A percentile compares a stretch with the other conserved stretches of the same genome.
Evolutionary conservation across 2,888 invertebrate species (phyloP).

Genomic region (Uropetala carovei): DNA sequence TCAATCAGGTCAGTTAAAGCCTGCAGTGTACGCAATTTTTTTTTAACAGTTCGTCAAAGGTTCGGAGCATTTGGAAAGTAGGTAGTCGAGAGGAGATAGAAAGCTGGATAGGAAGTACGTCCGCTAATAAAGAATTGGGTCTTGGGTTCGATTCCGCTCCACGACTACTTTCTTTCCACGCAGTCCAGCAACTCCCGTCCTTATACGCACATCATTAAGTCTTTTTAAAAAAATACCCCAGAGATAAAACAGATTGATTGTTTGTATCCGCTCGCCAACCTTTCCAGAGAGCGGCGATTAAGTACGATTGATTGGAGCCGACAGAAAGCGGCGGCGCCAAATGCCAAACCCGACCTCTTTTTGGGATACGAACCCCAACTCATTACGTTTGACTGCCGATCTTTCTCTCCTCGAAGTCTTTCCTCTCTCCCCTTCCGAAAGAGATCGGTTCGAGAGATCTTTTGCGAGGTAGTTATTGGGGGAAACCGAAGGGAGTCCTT

Average conservation of each 20-base stretch:
- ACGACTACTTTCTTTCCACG: constrained; percentile 30
- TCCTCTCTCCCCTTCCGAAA: neutral
- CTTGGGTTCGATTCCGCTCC: constrained; percentile 31
- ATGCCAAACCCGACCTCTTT: neutral
- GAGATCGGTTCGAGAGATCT: neutral
- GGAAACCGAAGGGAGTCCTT: neutral
- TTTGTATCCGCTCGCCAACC: neutral
- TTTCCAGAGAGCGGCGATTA: constrained; percentile 1
- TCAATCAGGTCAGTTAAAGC: neutral
- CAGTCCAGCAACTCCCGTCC: constrained; percentile 6
- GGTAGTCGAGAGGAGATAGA: neutral
- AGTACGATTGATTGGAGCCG: neutral
- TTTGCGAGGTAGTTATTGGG: neutral
- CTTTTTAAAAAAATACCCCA: neutral
- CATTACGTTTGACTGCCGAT: neutral
- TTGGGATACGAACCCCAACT: neutral
- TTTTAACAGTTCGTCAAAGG: neutral
- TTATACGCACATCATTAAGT: neutral
- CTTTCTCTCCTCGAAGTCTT: neutral
- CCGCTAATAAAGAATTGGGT: neutral
- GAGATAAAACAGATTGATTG: constrained; percentile 20
- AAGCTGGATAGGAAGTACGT: neutral
- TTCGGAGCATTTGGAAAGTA: neutral
- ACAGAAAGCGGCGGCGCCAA: neutral
- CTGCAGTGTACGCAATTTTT: neutral